Evolutionary conservation across 2,797 vertebrate genomes (phyloP).

Genomic region (Chaetophractus vellerosus): DNA sequence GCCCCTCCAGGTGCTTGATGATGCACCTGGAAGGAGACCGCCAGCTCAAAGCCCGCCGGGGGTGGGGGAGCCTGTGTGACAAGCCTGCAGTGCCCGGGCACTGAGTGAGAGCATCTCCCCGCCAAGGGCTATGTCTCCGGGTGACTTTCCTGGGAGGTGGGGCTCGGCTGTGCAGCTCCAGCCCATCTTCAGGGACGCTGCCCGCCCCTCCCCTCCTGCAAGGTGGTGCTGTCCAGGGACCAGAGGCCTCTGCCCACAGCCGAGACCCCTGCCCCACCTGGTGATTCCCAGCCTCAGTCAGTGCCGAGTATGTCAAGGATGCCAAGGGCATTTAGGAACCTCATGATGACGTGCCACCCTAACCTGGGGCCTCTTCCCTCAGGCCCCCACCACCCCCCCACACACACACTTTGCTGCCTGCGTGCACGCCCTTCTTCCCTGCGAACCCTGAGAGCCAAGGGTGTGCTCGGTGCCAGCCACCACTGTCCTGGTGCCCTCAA

Average conservation of each 20-base stretch:
- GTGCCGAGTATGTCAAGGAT: neutral
- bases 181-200: neutral
- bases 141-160: neutral
- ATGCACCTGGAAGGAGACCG: constrained; percentile 92
- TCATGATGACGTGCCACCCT: neutral
- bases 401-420: neutral
- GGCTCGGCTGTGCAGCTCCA: neutral
- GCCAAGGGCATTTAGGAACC: neutral
- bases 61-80: neutral
- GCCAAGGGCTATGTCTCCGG: neutral
- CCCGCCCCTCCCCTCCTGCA: neutral
- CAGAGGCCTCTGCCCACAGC: neutral
- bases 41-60: neutral
- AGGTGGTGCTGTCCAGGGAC: neutral
- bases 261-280: neutral
- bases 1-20: constrained; percentile 97
- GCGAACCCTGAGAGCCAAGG: neutral
- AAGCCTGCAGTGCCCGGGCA: neutral
- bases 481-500: neutral
- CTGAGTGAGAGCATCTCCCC: neutral
- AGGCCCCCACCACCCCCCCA: neutral
- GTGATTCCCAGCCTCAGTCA: neutral
- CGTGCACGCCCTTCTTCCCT: neutral
- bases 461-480: neutral
- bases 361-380: neutral